These are phyloP conservation scores for Acleris cristana DNA, from an alignment of 2,888 invertebrate genomes.

Conservation along the genomic window DNA sequence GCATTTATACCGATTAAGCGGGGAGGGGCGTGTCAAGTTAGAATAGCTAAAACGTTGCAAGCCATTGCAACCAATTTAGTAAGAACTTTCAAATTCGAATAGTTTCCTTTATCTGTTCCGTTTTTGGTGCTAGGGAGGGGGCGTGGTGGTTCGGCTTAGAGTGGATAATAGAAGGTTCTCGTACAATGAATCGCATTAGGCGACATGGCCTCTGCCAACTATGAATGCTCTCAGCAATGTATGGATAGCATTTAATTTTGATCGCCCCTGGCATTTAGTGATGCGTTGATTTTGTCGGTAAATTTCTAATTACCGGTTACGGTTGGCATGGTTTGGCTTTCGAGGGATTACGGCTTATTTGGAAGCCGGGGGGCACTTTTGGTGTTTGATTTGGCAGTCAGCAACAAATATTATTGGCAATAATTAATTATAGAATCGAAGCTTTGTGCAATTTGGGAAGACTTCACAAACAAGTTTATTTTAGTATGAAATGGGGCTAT, in stretches of 20 bases:
- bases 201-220: slow-evolving; percentile 71
- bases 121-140: slow-evolving; percentile 41
- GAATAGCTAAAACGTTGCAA: slow-evolving; percentile 59
- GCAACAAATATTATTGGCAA: neutral
- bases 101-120: slow-evolving; percentile 41
- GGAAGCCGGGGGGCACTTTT: neutral
- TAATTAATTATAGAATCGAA: too few species aligned
- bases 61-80: slow-evolving; percentile 51
- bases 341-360: neutral
- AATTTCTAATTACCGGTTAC: slow-evolving; percentile 57
- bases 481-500: too few species aligned
- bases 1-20: slow-evolving; percentile 44
- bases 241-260: slow-evolving; percentile 77
- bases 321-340: neutral
- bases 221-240: slow-evolving; percentile 72
- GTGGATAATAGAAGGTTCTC: slow-evolving; percentile 63
- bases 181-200: slow-evolving; percentile 80
- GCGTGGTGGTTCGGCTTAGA: slow-evolving; percentile 46
- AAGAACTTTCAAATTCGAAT: slow-evolving; percentile 48
- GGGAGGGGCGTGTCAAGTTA: slow-evolving; percentile 47
- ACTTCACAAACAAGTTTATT: too few species aligned
- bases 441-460: too few species aligned
- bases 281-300: slow-evolving; percentile 34
- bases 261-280: slow-evolving; percentile 53
- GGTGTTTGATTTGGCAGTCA: neutral